Evolutionary conservation across 37 sponge, comb jelly and placozoan species (phyloP).

Genomic region (Halisarca cf. caerulea): DNA sequence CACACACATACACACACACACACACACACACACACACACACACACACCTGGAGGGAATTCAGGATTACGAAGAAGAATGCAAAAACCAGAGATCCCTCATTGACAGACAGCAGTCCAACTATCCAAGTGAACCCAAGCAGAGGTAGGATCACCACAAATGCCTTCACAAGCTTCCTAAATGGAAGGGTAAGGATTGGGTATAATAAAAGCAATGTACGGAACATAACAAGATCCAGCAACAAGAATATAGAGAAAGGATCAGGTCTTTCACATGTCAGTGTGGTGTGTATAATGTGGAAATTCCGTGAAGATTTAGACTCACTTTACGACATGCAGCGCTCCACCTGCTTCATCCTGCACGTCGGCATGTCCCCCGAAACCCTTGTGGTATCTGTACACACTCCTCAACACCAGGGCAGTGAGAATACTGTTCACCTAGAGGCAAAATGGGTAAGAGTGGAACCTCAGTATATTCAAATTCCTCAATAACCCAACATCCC

Average conservation of each 20-base stretch:
- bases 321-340: neutral
- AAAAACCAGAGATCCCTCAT: neutral
- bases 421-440: conserved; percentile 12
- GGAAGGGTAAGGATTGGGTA: neutral
- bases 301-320: neutral
- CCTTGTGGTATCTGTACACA: neutral
- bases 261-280: no score
- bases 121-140: conserved; percentile 9
- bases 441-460: no score
- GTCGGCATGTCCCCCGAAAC: neutral
- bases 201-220: no score
- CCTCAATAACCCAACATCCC: no score
- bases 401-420: conserved; percentile 1
- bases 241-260: neutral
- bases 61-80: neutral
- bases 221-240: no score
- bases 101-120: neutral
- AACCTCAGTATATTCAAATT: no score
- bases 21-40: no score
- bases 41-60: conserved; percentile 9
- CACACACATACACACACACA: no score
- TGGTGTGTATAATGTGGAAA: no score
- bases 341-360: neutral
- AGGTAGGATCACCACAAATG: conserved; percentile 3
- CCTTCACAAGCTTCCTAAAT: neutral